These are phyloP conservation scores for Phylloscopus whistleri DNA, from an alignment of 2,113 vertebrate genomes.

Conservation along the genomic window DNA sequence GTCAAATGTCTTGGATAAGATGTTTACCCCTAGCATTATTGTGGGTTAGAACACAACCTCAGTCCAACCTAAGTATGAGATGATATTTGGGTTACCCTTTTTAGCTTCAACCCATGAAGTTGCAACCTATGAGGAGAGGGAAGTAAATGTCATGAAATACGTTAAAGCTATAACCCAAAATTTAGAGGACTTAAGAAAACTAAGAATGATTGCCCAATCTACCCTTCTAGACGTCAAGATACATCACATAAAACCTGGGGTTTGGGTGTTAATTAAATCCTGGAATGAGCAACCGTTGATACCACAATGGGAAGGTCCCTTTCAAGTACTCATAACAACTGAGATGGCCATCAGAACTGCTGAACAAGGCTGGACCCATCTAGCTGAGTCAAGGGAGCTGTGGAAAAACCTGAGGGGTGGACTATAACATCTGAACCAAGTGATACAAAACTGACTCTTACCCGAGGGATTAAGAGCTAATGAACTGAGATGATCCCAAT, in stretches of 20 bases:
- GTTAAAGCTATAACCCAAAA: too few relatives aligned
- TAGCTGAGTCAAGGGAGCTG: not conserved
- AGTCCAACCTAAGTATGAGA: too few relatives aligned
- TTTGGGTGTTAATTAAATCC: not conserved
- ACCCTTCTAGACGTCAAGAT: too few relatives aligned
- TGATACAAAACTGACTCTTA: not conserved
- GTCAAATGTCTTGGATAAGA: too few relatives aligned
- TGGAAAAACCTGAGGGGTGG: not conserved
- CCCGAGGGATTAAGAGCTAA: not conserved
- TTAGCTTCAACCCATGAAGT: too few relatives aligned
- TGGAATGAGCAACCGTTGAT: not conserved
- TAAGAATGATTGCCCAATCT: not conserved
- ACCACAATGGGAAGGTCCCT: not conserved
- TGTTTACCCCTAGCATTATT: too few relatives aligned
- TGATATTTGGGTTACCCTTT: too few relatives aligned
- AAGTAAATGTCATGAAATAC: too few relatives aligned
- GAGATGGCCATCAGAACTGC: fast-evolving
- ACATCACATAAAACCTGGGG: not conserved
- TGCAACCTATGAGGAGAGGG: too few relatives aligned
- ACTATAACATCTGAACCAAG: not conserved
- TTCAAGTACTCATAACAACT: not conserved
- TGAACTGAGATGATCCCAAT: not conserved
- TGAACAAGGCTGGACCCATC: not conserved
- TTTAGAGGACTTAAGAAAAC: not conserved
- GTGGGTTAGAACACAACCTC: too few relatives aligned